Evolutionary conservation across 2,113 vertebrate species (phyloP).

Genomic region (Plectropomus leopardus): DNA sequence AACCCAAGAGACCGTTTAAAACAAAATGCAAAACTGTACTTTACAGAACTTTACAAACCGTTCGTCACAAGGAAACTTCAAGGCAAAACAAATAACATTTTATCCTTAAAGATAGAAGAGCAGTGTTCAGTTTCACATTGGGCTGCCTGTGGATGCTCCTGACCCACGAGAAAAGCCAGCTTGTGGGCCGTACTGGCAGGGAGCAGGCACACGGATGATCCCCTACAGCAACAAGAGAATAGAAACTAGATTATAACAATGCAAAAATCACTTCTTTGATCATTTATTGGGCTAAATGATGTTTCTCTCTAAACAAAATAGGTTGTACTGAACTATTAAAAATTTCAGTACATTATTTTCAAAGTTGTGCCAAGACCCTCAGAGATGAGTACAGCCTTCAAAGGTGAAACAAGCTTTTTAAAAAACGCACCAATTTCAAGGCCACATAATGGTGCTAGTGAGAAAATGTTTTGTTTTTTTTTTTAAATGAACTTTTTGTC

Average conservation of each 20-base stretch:
- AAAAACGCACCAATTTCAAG: too few relatives aligned
- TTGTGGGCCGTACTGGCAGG: slow-evolving; percentile 98
- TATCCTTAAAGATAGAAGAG: slow-evolving; percentile 91
- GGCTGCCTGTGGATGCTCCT: slow-evolving; percentile 93
- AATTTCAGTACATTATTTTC: too few relatives aligned
- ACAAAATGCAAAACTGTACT: too few relatives aligned
- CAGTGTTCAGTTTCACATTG: slow-evolving; percentile 84
- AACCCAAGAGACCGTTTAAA: neutral
- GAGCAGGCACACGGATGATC: slow-evolving; percentile 93
- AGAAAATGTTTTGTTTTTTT: too few relatives aligned
- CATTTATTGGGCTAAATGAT: too few relatives aligned
- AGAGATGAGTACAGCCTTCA: too few relatives aligned
- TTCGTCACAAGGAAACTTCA: neutral
- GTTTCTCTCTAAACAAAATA: too few relatives aligned
- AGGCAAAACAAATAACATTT: neutral
- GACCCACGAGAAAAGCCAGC: slow-evolving; percentile 94
- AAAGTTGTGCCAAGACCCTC: too few relatives aligned
- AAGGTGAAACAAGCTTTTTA: too few relatives aligned
- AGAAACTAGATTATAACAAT: neutral
- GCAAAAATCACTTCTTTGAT: neutral
- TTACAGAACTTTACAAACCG: neutral
- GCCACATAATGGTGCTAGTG: too few relatives aligned
- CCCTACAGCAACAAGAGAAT: slow-evolving; percentile 81
- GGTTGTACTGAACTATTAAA: too few relatives aligned
- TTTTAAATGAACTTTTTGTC: too few relatives aligned